phyloP scores from a whole-genome alignment of 2,888 invertebrate species.

The Hypselothyrea guttata region DNA sequence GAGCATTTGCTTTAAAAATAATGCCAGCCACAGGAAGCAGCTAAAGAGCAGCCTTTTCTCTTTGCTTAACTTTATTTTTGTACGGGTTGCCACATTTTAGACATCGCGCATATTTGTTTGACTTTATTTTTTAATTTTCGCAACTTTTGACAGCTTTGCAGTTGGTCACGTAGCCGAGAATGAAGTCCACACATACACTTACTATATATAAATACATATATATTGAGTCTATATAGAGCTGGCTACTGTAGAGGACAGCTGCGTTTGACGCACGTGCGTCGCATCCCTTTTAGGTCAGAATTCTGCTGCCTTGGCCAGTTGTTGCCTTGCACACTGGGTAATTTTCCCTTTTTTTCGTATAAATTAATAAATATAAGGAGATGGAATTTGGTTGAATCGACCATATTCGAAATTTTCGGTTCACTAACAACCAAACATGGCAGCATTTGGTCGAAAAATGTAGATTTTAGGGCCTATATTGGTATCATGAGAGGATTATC shows the following conservation, averaged over 20 bases:
- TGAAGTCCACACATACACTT: constrained; percentile 8
- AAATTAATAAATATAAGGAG: no score
- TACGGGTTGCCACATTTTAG: constrained; percentile 27
- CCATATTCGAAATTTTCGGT: no score
- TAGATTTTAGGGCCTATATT: no score
- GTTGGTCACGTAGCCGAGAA: constrained; percentile 64
- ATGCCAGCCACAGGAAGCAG: no score
- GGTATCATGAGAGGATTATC: no score
- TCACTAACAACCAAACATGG: no score
- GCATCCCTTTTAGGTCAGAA: not conserved
- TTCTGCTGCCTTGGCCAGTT: not conserved
- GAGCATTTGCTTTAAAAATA: not conserved
- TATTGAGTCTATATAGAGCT: constrained; percentile 42
- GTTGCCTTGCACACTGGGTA: no score
- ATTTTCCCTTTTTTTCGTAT: no score
- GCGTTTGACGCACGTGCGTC: constrained; percentile 64
- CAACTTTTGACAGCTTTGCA: constrained; percentile 71
- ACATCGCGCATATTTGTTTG: constrained; percentile 67
- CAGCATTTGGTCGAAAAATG: no score
- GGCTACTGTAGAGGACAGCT: constrained; percentile 39
- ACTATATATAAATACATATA: no score
- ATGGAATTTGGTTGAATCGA: no score
- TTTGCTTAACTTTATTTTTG: not conserved
- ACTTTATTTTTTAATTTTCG: constrained; percentile 74
- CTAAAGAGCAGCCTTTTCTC: not conserved